Base-by-base conservation (phyloP, 1,140 invertebrate genomes). In the Penaeus indicus region DNA sequence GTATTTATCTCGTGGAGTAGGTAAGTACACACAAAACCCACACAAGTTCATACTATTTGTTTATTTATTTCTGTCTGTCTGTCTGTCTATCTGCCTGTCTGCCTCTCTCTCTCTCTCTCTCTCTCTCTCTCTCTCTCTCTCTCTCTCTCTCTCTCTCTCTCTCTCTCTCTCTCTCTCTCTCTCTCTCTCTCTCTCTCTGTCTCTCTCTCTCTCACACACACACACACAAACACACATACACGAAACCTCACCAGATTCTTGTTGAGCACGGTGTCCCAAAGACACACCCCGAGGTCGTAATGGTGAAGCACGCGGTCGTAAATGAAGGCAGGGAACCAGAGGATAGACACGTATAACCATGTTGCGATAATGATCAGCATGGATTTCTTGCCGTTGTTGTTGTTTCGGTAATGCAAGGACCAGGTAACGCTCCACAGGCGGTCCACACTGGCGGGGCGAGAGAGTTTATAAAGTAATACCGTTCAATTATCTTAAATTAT, bases 381-480 rank as follows among this genome's bases (percentile, higher is more conserved):
- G 7, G 91, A 91, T 78, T 92, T 93, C 27, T 88, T 91, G 60
- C 89, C 91, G 13, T 90, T 92, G 90, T 93, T 92, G 85, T 92
- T 88, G 21, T 89, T 90, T 18, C 92, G 92, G 82, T 93, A 93
- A 80, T 93, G 92, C 16, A 92, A 84, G 0, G 91, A 91, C 92
- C 92, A 93, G 0, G 91, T 92, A 1, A 93, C 92, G 22, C 92
- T 92, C 93, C 93, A 93, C 47, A 92, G 92, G 13, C 93, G 91
- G 91, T 93, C 93, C 38, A 93, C 72, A 11, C 91, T 91, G 69
- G 19, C 42, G 79, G 86, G 27, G 11, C 2, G n/a, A 13, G n/a
- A 25, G 64, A 22, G 64, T 8, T 42, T 42, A 42, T 1, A 42
- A 2, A 42, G 38, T 7, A 0, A 42, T 42, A 42, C 4, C 7